Base-by-base conservation (phyloP, 2,113 vertebrate genomes). In the Tiliqua scincoides region DNA sequence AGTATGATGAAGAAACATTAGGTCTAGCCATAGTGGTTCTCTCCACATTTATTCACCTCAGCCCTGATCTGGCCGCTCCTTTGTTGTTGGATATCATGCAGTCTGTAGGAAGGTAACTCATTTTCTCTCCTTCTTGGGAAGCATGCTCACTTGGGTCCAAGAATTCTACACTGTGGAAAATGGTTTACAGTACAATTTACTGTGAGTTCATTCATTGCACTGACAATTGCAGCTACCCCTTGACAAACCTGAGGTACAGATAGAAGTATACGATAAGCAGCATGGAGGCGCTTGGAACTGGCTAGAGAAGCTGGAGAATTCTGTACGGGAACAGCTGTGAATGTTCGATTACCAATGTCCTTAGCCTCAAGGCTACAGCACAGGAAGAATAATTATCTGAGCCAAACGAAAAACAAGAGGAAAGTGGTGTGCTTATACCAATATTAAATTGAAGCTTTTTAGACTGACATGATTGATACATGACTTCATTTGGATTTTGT, bases 21-120 rank as follows among this genome's bases (percentile, higher is more conserved):
- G 97, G 98, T 67, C 95, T 99, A 12, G 98, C 99, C 1, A 98
- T 99, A 21, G 98, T 99, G 82, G 98, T 99, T 54, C 97, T 99
- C 4, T 99, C 99, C 85, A 99, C 99, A 48, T 99, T 99, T 94
- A 98, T 98, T 92, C 99, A 99, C 92, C 95, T 99, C 82, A 99
- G 98, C 92, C 99, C 99, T 1, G 99, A 99, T 91, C 91, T 99
- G 95, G 99, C 99, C 6, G 99, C 99, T 77, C 99, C 99, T 0
- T 96, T 99, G 89, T 95, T 99, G 27, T 93, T 99, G 68, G 99
- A 99, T 94, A 99, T 99, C 93, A 98, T 99, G 98, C 99, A 99
- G 93, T 99, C 99, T 87, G 99, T 99, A 94, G 98, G 99, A 95
- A 98, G 99, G 99, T 99, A 97, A 95, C 2, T 30, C 71, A 86